Evolutionary conservation across 2,888 invertebrate genomes (phyloP).

Genomic region (Plagodis dolabraria): DNA sequence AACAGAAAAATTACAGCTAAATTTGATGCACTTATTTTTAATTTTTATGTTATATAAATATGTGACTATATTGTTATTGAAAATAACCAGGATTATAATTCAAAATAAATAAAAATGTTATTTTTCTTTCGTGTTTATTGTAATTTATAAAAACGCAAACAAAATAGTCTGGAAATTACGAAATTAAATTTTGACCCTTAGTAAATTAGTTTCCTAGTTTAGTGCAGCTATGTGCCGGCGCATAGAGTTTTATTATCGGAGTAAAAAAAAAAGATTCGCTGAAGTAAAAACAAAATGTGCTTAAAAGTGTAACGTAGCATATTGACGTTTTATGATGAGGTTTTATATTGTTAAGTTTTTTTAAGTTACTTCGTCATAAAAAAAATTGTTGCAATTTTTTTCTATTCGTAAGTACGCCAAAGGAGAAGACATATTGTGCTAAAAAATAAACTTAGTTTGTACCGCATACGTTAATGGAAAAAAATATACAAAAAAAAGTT

Average conservation of each 20-base stretch:
- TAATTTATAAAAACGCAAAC: too few relatives aligned
- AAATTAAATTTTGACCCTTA: too few relatives aligned
- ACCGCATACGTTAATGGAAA: constrained; percentile 39
- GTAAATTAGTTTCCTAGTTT: too few relatives aligned
- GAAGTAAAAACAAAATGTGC: constrained; percentile 26
- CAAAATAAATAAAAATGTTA: too few relatives aligned
- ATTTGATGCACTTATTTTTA: too few relatives aligned
- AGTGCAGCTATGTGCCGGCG: constrained; percentile 11
- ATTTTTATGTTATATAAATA: too few relatives aligned
- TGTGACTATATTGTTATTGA: too few relatives aligned
- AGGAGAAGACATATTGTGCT: constrained; percentile 71
- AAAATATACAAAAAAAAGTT: constrained; percentile 60
- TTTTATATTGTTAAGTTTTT: constrained; percentile 74
- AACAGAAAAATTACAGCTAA: too few relatives aligned
- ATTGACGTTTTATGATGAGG: constrained; percentile 53
- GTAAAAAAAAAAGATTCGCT: constrained; percentile 8
- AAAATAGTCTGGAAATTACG: too few relatives aligned
- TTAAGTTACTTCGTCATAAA: constrained; percentile 57
- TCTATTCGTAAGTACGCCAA: constrained; percentile 76
- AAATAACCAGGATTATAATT: too few relatives aligned
- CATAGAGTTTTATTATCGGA: constrained; percentile 6
- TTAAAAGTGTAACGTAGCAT: constrained; percentile 44
- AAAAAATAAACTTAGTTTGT: constrained; percentile 35
- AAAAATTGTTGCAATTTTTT: constrained; percentile 73
- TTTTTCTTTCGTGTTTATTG: too few relatives aligned